Percentiles rank a stretch among this genome's conserved stretches.
Conservation (phyloP, 2,888 invertebrate genomes). For the Drosophila borealis region DNA sequence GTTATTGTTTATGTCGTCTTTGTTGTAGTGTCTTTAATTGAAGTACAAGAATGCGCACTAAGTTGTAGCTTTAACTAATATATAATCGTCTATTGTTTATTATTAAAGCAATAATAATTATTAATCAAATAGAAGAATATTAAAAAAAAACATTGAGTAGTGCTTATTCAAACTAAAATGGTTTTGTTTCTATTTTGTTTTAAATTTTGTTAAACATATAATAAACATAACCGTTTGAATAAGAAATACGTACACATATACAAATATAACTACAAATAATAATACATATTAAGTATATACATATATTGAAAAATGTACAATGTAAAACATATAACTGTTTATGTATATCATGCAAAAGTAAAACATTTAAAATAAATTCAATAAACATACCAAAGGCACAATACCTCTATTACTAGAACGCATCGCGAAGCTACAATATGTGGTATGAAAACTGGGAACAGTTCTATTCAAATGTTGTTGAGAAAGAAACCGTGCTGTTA, state of each 20-base stretch:
- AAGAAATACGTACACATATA: constrained; percentile 55
- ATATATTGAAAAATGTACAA: constrained; percentile 76
- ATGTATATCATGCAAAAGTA: constrained; percentile 64
- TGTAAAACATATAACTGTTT: constrained; percentile 78
- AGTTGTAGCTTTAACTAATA: constrained; percentile 78
- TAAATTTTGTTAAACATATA: constrained; percentile 57
- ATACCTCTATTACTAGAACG: background rate
- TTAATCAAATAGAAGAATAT: constrained; percentile 47
- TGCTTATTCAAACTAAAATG: constrained; percentile 53
- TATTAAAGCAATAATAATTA: constrained; percentile 52
- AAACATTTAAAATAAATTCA: constrained; percentile 70
- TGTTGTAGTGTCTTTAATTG: constrained; percentile 56
- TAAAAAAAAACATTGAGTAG: constrained; percentile 34
- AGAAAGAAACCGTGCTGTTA: constrained; percentile 1
- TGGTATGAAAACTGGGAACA: background rate
- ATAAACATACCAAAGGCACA: constrained; percentile 71
- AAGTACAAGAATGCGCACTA: constrained; percentile 78
- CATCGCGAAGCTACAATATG: background rate
- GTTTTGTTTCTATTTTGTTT: constrained; percentile 57
- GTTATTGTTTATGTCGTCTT: constrained; percentile 54
- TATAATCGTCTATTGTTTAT: constrained; percentile 57
- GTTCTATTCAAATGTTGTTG: background rate
- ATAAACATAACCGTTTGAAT: constrained; percentile 61
- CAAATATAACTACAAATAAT: constrained; percentile 66
- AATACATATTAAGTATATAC: constrained; percentile 63